phyloP scores from a whole-genome alignment of 2,113 vertebrate species.

The Saguinus midas region DNA sequence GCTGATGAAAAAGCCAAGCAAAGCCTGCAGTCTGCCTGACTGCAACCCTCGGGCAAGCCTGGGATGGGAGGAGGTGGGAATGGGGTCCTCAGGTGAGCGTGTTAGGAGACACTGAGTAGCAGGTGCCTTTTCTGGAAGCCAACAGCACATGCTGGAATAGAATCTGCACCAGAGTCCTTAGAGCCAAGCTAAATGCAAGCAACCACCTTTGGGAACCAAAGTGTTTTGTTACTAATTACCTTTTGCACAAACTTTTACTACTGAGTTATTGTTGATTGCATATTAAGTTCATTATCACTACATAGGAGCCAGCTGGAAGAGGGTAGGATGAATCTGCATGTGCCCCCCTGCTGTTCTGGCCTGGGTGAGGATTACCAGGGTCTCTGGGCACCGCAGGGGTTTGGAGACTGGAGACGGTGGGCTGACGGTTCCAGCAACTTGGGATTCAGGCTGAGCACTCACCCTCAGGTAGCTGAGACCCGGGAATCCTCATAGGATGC shows the following conservation, averaged over 20 bases:
- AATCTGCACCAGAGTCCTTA: slow-evolving; percentile 56
- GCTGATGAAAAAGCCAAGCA: background rate
- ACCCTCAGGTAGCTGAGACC: background rate
- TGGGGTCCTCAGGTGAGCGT: background rate
- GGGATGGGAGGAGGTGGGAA: background rate
- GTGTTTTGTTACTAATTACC: slow-evolving; percentile 74
- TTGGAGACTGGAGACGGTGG: background rate
- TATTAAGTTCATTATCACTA: background rate
- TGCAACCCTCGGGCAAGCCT: background rate
- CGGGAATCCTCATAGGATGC: background rate
- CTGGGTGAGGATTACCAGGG: background rate
- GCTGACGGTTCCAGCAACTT: background rate
- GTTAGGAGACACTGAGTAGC: background rate
- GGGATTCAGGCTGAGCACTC: background rate
- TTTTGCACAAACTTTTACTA: slow-evolving; percentile 62
- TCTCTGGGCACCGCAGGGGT: background rate
- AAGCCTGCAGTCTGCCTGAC: background rate
- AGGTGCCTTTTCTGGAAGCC: background rate
- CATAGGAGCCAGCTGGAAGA: background rate
- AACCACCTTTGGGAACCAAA: slow-evolving; percentile 58
- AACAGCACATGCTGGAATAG: slow-evolving; percentile 56
- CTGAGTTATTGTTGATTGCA: background rate
- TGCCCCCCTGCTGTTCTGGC: background rate
- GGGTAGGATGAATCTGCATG: background rate
- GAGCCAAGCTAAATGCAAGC: slow-evolving; percentile 69